Conservation (phyloP, 2,888 invertebrate genomes). For the Hirtodrosophila confusa region DNA sequence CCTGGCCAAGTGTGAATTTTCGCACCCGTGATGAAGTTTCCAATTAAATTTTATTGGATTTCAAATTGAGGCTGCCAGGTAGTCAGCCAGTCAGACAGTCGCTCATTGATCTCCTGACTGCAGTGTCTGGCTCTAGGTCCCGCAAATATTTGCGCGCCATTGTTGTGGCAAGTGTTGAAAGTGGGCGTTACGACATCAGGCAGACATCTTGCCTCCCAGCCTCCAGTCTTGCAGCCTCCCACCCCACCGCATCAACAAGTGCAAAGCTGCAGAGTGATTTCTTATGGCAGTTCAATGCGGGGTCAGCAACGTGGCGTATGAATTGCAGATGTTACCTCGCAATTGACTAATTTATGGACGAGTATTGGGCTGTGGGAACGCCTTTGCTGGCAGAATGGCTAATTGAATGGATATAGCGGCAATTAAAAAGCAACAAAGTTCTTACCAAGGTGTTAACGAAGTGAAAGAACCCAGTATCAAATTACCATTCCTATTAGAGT, state of each 20-base stretch:
- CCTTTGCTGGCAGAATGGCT: conserved; percentile 20
- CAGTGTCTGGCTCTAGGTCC: conserved; percentile 31
- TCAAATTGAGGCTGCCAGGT: conserved; percentile 73
- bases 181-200: conserved; percentile 63
- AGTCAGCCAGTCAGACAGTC: conserved; percentile 33
- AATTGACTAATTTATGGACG: conserved; percentile 39
- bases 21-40: conserved; percentile 82
- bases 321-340: conserved; percentile 37
- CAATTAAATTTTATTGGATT: conserved; percentile 82
- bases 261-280: conserved; percentile 62
- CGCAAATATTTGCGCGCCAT: conserved; percentile 77
- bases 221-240: not conserved
- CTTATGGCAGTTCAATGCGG: conserved; percentile 72
- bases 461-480: too few species aligned
- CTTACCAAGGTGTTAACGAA: too few species aligned
- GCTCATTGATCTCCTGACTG: conserved; percentile 60
- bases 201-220: conserved; percentile 23
- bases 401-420: conserved; percentile 37
- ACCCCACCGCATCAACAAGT: conserved; percentile 23
- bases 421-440: conserved; percentile 8
- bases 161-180: conserved; percentile 77
- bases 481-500: too few species aligned
- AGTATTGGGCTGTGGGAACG: conserved; percentile 43
- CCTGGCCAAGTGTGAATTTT: conserved; percentile 78
- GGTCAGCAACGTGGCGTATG: conserved; percentile 71